These are phyloP conservation scores for Ceyx margarethae DNA, from an alignment of 2,113 vertebrate genomes.

Conservation along the genomic window DNA sequence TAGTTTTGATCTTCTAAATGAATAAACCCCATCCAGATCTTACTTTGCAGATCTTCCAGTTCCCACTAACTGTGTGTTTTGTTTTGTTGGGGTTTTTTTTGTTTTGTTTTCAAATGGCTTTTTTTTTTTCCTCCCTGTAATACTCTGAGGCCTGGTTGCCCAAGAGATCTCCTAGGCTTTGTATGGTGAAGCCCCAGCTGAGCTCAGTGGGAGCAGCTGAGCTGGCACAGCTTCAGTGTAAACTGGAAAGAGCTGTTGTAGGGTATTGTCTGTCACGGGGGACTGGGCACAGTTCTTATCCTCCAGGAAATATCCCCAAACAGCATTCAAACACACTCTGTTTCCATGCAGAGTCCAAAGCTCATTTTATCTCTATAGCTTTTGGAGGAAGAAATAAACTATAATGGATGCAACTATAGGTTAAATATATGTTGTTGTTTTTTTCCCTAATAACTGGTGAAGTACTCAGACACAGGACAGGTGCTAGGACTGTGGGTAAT, in stretches of 20 bases:
- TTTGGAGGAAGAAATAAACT: not conserved
- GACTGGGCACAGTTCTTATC: not conserved
- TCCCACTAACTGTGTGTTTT: not conserved
- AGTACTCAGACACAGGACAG: not conserved
- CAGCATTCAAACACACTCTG: not conserved
- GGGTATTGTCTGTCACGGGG: not conserved
- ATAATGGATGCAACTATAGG: not conserved
- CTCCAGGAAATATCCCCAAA: not conserved
- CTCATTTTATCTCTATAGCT: not conserved
- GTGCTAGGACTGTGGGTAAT: not conserved
- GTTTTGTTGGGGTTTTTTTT: too few species aligned
- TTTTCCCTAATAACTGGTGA: not conserved
- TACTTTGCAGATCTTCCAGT: not conserved
- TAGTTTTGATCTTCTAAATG: not conserved
- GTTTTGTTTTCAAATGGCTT: not conserved
- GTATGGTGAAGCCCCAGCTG: not conserved
- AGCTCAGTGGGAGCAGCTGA: not conserved
- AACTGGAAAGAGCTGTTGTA: not conserved
- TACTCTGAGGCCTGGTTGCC: not conserved
- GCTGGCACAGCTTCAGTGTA: not conserved
- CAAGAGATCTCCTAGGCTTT: not conserved
- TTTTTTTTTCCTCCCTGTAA: not conserved
- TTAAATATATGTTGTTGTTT: not conserved
- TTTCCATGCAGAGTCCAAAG: not conserved
- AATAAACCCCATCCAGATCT: not conserved